Percentiles rank a stretch among this genome's conserved stretches.
phyloP scores from a whole-genome alignment of 2,888 invertebrate species.

The Athalia rosae region DNA sequence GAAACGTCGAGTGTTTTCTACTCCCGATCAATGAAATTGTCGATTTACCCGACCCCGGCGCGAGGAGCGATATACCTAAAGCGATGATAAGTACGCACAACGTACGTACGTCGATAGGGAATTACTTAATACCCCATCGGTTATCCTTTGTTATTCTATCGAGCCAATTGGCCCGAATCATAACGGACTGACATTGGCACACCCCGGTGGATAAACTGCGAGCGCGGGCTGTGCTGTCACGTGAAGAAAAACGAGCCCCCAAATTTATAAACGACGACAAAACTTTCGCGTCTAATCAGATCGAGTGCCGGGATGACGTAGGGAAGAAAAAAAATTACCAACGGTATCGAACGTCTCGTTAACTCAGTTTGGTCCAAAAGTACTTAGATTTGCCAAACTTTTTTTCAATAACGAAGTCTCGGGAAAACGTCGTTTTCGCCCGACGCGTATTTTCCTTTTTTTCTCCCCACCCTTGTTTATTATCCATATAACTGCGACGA shows the following conservation, averaged over 20 bases:
- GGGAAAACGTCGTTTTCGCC: too few relatives aligned
- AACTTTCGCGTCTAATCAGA: slow-evolving; percentile 14
- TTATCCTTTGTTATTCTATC: slow-evolving; percentile 1
- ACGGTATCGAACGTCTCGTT: too few relatives aligned
- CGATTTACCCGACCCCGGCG: neutral
- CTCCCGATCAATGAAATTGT: neutral
- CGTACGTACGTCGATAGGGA: too few relatives aligned
- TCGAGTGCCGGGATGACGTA: slow-evolving; percentile 15
- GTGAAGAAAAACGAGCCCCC: neutral
- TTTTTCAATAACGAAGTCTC: too few relatives aligned
- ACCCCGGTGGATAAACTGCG: neutral
- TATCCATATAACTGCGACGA: too few relatives aligned
- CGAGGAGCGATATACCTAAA: too few relatives aligned
- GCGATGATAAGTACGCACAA: too few relatives aligned
- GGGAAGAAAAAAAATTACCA: neutral
- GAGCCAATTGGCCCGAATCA: neutral
- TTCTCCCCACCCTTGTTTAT: too few relatives aligned
- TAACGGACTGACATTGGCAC: slow-evolving; percentile 1
- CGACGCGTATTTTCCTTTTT: too few relatives aligned
- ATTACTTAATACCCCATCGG: neutral
- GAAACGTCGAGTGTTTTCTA: neutral
- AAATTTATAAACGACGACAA: neutral
- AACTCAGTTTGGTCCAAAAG: neutral
- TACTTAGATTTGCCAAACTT: neutral
- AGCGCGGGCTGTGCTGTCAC: neutral